Conservation (phyloP, 2,113 vertebrate genomes). For the Motacilla tschutschensis region DNA sequence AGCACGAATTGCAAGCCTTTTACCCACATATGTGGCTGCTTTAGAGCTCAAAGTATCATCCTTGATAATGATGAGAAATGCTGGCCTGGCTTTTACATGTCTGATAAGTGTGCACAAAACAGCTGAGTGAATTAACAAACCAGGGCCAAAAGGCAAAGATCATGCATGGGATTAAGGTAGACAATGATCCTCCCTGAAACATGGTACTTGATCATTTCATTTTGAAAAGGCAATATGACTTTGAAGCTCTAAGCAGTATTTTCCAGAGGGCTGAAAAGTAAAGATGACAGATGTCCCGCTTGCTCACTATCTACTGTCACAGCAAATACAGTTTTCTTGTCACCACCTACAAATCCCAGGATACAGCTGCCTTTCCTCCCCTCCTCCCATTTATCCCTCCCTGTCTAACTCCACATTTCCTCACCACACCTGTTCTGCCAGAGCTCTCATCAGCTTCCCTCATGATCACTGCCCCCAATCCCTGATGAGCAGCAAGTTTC, state of each 20-base stretch:
- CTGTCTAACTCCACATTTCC: neutral
- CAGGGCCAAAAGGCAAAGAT: constrained; percentile 46
- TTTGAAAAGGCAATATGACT: neutral
- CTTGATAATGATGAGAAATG: constrained; percentile 11
- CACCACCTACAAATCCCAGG: constrained; percentile 47
- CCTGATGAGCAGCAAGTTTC: neutral
- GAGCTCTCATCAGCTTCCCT: neutral
- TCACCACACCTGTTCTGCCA: constrained; percentile 9
- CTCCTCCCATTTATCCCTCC: neutral
- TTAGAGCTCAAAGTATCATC: constrained; percentile 42
- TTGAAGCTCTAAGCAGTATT: constrained; percentile 5
- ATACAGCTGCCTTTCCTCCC: neutral
- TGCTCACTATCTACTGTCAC: neutral
- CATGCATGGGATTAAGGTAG: neutral
- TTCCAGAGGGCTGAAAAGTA: constrained; percentile 14
- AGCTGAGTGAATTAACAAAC: constrained; percentile 8
- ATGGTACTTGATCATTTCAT: neutral
- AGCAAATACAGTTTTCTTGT: constrained; percentile 31
- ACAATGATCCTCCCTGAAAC: neutral
- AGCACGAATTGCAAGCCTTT: neutral
- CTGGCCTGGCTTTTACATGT: constrained; percentile 29
- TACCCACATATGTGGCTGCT: neutral
- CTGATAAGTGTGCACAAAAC: constrained; percentile 26
- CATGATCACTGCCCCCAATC: neutral
- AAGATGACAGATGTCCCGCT: constrained; percentile 28